phyloP scores from a whole-genome alignment of 2,113 vertebrate species.

The Lonchura striata region DNA sequence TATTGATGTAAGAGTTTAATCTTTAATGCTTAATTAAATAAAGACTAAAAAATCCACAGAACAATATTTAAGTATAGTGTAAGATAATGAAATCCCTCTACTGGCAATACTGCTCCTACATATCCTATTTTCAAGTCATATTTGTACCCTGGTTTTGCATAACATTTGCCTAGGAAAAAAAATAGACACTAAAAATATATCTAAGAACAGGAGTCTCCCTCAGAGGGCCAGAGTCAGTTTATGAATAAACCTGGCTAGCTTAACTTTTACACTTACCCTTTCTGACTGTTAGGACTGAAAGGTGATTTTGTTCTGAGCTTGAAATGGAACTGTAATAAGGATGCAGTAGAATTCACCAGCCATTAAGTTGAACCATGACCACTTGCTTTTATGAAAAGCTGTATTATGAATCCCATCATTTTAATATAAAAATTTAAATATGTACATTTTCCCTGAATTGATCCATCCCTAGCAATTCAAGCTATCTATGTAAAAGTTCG shows the following conservation, averaged over 20 bases:
- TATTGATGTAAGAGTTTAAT: neutral
- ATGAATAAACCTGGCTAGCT: neutral
- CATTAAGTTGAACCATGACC: neutral
- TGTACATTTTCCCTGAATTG: constrained; percentile 51
- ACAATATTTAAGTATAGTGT: neutral
- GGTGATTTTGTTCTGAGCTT: neutral
- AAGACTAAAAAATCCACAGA: neutral
- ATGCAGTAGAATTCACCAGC: constrained; percentile 35
- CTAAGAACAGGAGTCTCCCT: neutral
- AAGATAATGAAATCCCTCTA: neutral
- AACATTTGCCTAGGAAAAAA: neutral
- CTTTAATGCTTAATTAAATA: neutral
- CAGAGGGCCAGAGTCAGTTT: neutral
- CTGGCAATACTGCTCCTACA: neutral
- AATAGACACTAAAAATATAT: neutral
- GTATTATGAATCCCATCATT: neutral
- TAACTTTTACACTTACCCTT: neutral
- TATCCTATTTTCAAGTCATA: neutral
- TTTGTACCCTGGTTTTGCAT: neutral
- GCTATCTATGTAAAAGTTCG: neutral
- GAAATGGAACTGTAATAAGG: constrained; percentile 8
- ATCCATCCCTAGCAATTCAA: neutral
- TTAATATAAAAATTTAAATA: constrained; percentile 53
- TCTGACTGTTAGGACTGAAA: neutral
- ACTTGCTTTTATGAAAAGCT: constrained; percentile 62